Evolutionary conservation across 2,113 vertebrate species (phyloP), one percentile per base, ranked within the genome.

Genomic region (Phrynosoma blainvillii): DNA sequence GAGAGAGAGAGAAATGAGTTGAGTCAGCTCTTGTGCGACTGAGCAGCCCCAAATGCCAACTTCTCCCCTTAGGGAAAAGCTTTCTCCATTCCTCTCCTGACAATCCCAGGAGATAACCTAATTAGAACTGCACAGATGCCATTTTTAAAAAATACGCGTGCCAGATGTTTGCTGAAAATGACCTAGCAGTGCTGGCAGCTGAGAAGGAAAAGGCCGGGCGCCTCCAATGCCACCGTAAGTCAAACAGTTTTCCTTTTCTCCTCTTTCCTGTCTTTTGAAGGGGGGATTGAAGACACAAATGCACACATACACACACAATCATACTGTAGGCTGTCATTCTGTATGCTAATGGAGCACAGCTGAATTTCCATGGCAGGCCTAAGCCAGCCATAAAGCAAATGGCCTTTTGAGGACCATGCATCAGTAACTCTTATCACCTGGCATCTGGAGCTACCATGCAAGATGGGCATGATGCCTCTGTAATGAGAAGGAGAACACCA

Each of bases 11-110:
- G 14, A 30, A 94, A 86, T 84, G 75, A 92, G 96, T 96, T 90
- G 91, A 95, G 93, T 97, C 94, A 96, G 96, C 96, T 91, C 90
- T 92, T 54, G 65, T 95, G 88, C 84, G 90, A 66, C 0, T 93
- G 94, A 94, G 90, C 88, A 92, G 94, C 96, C 94, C 93, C 88
- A 87, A 40, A 88, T 93, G 94, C 96, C 93, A 89, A 84, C 90
- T 92, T 90, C 93, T 93, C 91, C 94, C 92, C 93, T 74, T 27
- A 3, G 91, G 93, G 92, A 92, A 54, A 11, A 36, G 71, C 80
- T 92, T 85, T 88, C 89, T 65, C 47, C 65, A 11, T 1, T 87
- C 91, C 82, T 90, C 91, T 88, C 82, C 90, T 85, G 87, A 84
- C 32, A 8, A 84, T 95, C 94, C 93, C 73, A 0, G 66, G 94